Percentiles rank a stretch among this genome's conserved stretches.
These are phyloP conservation scores for Drosophila colorata DNA, from an alignment of 2,888 invertebrate genomes.

Conservation along the genomic window DNA sequence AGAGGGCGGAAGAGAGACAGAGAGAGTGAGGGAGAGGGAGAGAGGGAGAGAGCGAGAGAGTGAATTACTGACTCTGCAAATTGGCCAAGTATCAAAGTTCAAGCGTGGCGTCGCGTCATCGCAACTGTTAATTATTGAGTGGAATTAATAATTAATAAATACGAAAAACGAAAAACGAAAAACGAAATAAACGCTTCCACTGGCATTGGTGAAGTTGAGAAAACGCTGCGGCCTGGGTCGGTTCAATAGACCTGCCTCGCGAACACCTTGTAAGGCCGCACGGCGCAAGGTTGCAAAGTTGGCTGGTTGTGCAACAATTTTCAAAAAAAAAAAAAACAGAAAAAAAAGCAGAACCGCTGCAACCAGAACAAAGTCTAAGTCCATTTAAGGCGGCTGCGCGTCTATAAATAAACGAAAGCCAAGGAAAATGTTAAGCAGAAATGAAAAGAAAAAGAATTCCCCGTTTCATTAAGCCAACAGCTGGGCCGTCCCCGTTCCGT, in stretches of 20 bases:
- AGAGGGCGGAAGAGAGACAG: slow-evolving; percentile 6
- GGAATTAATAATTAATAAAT: slow-evolving; percentile 29
- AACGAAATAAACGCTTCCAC: slow-evolving; percentile 6
- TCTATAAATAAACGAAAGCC: slow-evolving; percentile 40
- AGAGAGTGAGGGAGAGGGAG: background rate
- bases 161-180: slow-evolving; percentile 20
- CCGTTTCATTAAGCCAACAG: slow-evolving; percentile 16
- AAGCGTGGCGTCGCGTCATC: slow-evolving; percentile 33
- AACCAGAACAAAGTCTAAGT: slow-evolving; percentile 42
- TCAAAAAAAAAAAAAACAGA: background rate
- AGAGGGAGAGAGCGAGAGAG: background rate
- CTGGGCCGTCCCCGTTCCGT: background rate
- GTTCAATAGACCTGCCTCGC: slow-evolving; percentile 49
- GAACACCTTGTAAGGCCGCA: slow-evolving; percentile 51
- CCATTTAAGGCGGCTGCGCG: slow-evolving; percentile 61
- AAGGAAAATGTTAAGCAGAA: background rate
- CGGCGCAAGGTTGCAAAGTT: slow-evolving; percentile 43
- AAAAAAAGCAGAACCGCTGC: slow-evolving; percentile 28
- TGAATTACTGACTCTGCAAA: slow-evolving; percentile 10
- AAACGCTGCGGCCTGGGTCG: slow-evolving; percentile 16
- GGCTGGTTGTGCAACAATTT: slow-evolving; percentile 44
- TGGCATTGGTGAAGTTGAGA: slow-evolving; percentile 40
- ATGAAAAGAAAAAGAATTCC: slow-evolving; percentile 12
- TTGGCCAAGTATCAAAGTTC: slow-evolving; percentile 43
- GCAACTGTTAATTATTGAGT: slow-evolving; percentile 35